phyloP scores from a whole-genome alignment of 2,888 invertebrate species.

The Octodonta nipae region DNA sequence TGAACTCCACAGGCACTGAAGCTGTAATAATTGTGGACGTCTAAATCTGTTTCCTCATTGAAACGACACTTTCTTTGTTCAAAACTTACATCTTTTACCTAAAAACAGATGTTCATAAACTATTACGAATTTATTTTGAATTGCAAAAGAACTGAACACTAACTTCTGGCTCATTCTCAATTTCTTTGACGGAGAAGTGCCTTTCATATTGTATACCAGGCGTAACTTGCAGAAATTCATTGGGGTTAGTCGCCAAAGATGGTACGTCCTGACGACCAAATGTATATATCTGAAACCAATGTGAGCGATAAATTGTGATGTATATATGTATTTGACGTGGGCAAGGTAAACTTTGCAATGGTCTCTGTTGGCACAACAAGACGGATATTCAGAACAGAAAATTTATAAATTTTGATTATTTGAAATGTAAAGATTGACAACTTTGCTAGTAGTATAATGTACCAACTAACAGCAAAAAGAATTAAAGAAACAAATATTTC shows the following conservation, averaged over 20 bases:
- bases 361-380: no score
- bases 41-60: constrained; percentile 48
- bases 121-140: constrained; percentile 2
- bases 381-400: neutral
- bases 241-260: constrained; percentile 49
- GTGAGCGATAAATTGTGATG: neutral
- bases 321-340: no score
- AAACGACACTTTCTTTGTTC: constrained; percentile 59
- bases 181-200: constrained; percentile 37
- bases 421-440: no score
- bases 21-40: constrained; percentile 53
- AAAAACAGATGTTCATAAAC: constrained; percentile 9
- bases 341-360: no score
- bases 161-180: constrained; percentile 54
- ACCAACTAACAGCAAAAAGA: no score
- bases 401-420: no score
- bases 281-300: constrained; percentile 42
- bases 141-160: constrained; percentile 8
- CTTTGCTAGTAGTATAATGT: no score
- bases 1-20: constrained; percentile 60
- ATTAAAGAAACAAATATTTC: no score
- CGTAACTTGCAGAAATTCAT: constrained; percentile 44
- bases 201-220: constrained; percentile 42
- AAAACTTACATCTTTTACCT: constrained; percentile 44
- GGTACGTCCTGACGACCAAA: constrained; percentile 57